Evolutionary conservation across 2,888 invertebrate species (phyloP).

Genomic region (Hymenopus coronatus): DNA sequence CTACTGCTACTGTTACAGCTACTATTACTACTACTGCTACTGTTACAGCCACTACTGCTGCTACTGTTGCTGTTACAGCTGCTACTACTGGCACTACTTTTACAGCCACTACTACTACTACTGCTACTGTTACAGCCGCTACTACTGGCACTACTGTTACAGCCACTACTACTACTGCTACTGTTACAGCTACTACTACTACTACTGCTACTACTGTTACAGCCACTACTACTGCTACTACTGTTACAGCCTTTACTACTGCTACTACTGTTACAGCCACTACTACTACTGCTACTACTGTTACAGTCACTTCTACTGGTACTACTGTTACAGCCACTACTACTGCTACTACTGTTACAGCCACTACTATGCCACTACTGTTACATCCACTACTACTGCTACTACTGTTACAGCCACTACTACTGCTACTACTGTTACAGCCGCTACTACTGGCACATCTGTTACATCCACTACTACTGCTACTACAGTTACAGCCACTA

Average conservation of each 20-base stretch:
- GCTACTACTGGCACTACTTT: too few relatives aligned
- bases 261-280: neutral
- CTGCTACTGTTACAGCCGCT: slow-evolving; percentile 17
- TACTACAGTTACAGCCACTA: too few relatives aligned
- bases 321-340: slow-evolving; percentile 3
- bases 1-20: slow-evolving; percentile 19
- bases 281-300: slow-evolving; percentile 12
- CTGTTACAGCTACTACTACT: slow-evolving; percentile 6
- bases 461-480: slow-evolving; percentile 16
- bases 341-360: slow-evolving; percentile 11
- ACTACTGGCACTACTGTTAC: slow-evolving; percentile 18
- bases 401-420: slow-evolving; percentile 15
- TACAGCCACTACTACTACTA: slow-evolving; percentile 13
- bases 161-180: slow-evolving; percentile 15
- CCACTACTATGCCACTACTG: too few relatives aligned
- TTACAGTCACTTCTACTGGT: slow-evolving; percentile 7
- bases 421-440: slow-evolving; percentile 15
- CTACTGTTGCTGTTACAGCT: slow-evolving; percentile 1
- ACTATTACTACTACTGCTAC: slow-evolving; percentile 19
- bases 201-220: slow-evolving; percentile 14
- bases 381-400: too few relatives aligned
- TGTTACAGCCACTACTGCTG: slow-evolving; percentile 11
- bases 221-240: neutral
- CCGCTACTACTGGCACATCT: slow-evolving; percentile 17
- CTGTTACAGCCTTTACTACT: neutral